Evolutionary conservation across 1,140 invertebrate species (phyloP).

Genomic region (Rhynchophorus ferrugineus): DNA sequence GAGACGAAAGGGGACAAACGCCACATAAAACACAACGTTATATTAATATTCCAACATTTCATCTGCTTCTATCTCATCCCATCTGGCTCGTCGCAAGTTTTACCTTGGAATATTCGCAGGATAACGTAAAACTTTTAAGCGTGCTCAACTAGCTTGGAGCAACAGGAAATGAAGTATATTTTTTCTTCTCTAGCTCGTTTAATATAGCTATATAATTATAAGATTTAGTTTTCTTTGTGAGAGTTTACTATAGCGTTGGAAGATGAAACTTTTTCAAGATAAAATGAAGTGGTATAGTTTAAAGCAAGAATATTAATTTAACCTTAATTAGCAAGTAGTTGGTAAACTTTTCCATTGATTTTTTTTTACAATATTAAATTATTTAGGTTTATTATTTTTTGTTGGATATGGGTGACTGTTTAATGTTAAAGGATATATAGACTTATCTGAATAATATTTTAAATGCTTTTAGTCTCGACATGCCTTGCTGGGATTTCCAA

Average conservation of each 20-base stretch:
- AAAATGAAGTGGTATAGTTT: background rate
- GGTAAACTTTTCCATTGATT: too few relatives aligned
- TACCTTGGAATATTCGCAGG: background rate
- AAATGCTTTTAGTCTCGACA: too few relatives aligned
- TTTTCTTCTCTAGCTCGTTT: background rate
- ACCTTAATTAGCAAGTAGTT: too few relatives aligned
- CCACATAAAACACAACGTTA: background rate
- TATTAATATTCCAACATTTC: background rate
- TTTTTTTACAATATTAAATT: too few relatives aligned
- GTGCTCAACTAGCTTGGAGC: background rate
- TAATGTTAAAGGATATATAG: too few relatives aligned
- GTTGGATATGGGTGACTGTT: too few relatives aligned
- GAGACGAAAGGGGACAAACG: background rate
- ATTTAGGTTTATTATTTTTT: too few relatives aligned
- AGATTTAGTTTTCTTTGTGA: background rate
- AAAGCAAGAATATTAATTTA: too few relatives aligned
- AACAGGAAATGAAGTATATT: background rate
- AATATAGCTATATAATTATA: background rate
- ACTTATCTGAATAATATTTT: too few relatives aligned
- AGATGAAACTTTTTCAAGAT: background rate
- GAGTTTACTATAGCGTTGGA: background rate
- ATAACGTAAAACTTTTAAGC: background rate
- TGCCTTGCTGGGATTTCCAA: too few relatives aligned
- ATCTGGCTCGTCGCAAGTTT: background rate
- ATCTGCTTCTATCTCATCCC: background rate